Conservation (phyloP, 2,888 invertebrate species). For the Diarsia rubi region DNA sequence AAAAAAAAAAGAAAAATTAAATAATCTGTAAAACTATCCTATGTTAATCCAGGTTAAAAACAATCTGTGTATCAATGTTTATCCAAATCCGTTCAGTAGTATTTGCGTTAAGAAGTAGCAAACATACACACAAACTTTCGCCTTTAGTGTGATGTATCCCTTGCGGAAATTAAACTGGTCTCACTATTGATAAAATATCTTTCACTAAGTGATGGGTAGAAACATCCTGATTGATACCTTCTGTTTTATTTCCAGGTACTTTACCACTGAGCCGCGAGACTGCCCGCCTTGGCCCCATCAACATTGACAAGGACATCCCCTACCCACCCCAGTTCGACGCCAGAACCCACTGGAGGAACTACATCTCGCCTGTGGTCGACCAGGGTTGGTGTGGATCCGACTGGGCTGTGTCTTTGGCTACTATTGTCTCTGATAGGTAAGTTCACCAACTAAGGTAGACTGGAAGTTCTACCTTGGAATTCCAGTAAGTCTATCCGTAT, state of each 20-base stretch:
- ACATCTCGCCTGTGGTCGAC: slow-evolving; percentile 93
- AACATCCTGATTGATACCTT: neutral
- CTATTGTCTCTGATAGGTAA: slow-evolving; percentile 95
- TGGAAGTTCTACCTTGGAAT: neutral
- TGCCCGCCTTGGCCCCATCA: slow-evolving; percentile 91
- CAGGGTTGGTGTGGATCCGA: slow-evolving; percentile 97
- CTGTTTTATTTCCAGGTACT: slow-evolving; percentile 83
- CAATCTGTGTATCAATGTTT: too few relatives aligned
- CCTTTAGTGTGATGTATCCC: too few relatives aligned
- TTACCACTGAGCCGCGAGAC: slow-evolving; percentile 88
- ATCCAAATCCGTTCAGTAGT: too few relatives aligned
- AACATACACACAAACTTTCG: too few relatives aligned
- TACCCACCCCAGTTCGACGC: slow-evolving; percentile 95
- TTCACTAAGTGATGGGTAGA: neutral
- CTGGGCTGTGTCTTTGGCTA: slow-evolving; percentile 97
- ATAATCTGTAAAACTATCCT: too few relatives aligned
- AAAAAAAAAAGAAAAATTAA: too few relatives aligned
- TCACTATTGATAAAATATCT: neutral
- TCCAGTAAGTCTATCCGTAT: neutral
- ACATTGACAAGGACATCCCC: slow-evolving; percentile 90
- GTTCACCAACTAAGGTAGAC: slow-evolving; percentile 8
- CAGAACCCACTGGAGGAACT: slow-evolving; percentile 93
- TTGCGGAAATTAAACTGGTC: neutral
- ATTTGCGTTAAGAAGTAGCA: too few relatives aligned
- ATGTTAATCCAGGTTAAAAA: too few relatives aligned